phyloP scores from a whole-genome alignment of 2,888 invertebrate genomes.

The Plebejus melissa region DNA sequence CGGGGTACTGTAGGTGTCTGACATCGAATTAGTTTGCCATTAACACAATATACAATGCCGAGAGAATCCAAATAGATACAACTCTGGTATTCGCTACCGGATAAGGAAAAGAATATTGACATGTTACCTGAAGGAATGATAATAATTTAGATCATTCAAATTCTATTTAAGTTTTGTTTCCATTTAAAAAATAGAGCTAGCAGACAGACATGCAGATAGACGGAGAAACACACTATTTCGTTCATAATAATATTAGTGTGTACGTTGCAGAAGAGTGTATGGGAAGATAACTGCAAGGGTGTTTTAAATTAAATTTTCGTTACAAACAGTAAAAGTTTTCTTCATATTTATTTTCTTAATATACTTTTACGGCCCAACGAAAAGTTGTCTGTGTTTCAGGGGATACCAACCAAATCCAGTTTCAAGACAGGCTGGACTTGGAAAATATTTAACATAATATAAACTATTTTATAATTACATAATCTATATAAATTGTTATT shows the following conservation, averaged over 20 bases:
- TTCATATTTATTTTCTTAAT: no score
- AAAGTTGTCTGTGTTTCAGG: not conserved
- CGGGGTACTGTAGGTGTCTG: conserved; percentile 43
- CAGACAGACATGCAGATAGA: no score
- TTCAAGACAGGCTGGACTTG: not conserved
- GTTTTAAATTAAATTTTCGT: no score
- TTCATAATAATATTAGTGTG: no score
- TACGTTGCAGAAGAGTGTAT: no score
- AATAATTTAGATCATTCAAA: no score
- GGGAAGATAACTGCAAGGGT: no score
- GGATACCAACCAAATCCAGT: not conserved
- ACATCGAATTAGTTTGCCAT: not conserved
- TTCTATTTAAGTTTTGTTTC: no score
- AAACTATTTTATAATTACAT: not conserved
- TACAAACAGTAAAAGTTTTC: no score
- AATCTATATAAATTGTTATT: not conserved
- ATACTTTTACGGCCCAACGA: not conserved
- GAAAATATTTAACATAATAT: not conserved
- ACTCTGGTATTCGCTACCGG: not conserved
- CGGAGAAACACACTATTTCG: no score
- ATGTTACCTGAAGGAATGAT: no score
- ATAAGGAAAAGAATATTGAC: not conserved
- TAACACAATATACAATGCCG: not conserved
- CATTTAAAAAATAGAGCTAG: no score
- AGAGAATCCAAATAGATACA: not conserved